Conservation (phyloP, 2,888 invertebrate species). For the Glaucopsyche alexis region DNA sequence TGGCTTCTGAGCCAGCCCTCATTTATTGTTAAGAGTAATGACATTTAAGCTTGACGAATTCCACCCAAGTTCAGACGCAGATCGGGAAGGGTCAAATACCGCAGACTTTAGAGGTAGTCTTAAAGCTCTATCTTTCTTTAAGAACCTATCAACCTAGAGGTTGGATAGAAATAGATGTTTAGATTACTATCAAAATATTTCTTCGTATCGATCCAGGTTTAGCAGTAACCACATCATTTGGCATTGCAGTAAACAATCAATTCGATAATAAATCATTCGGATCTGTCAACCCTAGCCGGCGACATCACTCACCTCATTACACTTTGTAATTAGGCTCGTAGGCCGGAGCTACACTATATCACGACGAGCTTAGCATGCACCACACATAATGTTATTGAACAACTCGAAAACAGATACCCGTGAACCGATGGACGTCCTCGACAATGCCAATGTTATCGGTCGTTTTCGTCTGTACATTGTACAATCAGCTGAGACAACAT, state of each 20-base stretch:
- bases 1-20: constrained; percentile 3
- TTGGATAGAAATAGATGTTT: too few species aligned
- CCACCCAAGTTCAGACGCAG: background rate
- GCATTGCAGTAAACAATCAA: too few species aligned
- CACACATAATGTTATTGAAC: constrained; percentile 69
- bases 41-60: constrained; percentile 17
- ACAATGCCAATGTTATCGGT: constrained; percentile 49
- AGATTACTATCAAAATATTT: too few species aligned
- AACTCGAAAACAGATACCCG: constrained; percentile 54
- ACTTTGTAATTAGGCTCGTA: constrained; percentile 75
- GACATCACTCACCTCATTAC: constrained; percentile 69
- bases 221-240: too few species aligned
- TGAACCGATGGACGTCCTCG: constrained; percentile 50
- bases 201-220: too few species aligned
- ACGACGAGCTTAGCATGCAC: constrained; percentile 64
- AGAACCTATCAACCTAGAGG: too few species aligned
- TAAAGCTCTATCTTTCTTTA: background rate
- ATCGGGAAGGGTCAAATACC: background rate
- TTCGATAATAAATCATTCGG: too few species aligned
- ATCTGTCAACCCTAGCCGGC: constrained; percentile 44
- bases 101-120: background rate
- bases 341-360: constrained; percentile 73
- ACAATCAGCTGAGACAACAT: constrained; percentile 29
- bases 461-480: constrained; percentile 42
- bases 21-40: constrained; percentile 5